phyloP scores from a whole-genome alignment of 2,888 invertebrate species.

The Criorhina ranunculi region DNA sequence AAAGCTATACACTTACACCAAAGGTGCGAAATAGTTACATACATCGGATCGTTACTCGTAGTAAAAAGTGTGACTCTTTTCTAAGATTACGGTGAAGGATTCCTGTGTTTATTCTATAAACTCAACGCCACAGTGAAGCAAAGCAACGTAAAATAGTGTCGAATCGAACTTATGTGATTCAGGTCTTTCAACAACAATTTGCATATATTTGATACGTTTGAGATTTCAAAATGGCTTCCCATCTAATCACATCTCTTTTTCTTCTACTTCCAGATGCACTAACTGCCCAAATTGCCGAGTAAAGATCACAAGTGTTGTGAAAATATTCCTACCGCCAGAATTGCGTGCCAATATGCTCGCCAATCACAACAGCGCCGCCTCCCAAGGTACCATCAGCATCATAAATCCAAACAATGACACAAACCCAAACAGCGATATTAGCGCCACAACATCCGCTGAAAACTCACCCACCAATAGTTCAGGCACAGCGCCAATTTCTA shows the following conservation, averaged over 20 bases:
- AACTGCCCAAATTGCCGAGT: conserved; percentile 84
- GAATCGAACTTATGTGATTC: too few species aligned
- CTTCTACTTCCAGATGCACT: conserved; percentile 81
- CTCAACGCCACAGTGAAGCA: too few species aligned
- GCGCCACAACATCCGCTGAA: conserved; percentile 33
- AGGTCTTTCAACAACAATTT: background rate
- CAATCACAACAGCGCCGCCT: conserved; percentile 27
- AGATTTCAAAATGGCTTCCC: background rate
- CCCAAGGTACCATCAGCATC: conserved; percentile 62
- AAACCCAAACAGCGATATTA: conserved; percentile 41
- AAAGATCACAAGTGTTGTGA: conserved; percentile 82
- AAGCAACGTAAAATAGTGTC: too few species aligned
- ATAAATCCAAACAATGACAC: conserved; percentile 46
- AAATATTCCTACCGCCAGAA: conserved; percentile 84
- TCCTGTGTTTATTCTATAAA: too few species aligned
- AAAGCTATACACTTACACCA: too few species aligned
- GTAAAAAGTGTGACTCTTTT: too few species aligned
- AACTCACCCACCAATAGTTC: conserved; percentile 65
- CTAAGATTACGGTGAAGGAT: too few species aligned
- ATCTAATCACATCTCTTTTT: conserved; percentile 16
- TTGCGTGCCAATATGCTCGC: conserved; percentile 79
- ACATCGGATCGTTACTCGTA: too few species aligned
- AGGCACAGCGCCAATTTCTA: conserved; percentile 71
- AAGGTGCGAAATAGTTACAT: too few species aligned
- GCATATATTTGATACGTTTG: conserved; percentile 10